A percentile compares a stretch with the other conserved stretches of the same genome.
Evolutionary conservation across 2,113 vertebrate genomes (phyloP).

Genomic region (Anoura caudifer): DNA sequence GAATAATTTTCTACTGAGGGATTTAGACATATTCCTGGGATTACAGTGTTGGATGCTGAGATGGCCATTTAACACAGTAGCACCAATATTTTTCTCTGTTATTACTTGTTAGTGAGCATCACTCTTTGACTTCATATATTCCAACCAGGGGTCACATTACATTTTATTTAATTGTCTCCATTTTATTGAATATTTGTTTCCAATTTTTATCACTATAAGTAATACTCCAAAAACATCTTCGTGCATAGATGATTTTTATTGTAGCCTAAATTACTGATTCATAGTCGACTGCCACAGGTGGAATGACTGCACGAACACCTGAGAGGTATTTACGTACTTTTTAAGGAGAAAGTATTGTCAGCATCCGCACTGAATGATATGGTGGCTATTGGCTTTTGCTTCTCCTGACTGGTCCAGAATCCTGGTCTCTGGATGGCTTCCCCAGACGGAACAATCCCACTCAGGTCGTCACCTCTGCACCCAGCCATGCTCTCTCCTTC

Average conservation of each 20-base stretch:
- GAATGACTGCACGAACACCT: neutral
- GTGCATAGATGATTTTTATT: neutral
- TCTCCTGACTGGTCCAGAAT: neutral
- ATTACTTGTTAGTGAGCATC: neutral
- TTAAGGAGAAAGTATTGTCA: neutral
- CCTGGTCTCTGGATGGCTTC: neutral
- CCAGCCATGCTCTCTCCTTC: neutral
- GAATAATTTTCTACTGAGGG: neutral
- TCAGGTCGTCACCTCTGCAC: neutral
- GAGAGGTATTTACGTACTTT: neutral
- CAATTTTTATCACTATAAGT: neutral
- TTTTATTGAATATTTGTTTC: slow-evolving; percentile 39
- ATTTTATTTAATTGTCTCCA: slow-evolving; percentile 16
- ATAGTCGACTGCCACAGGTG: neutral
- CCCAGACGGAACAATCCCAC: neutral
- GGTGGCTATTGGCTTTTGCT: neutral
- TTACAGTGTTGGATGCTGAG: accelerated
- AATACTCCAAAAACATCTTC: slow-evolving; percentile 21
- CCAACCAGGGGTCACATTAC: neutral
- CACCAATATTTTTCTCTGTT: neutral
- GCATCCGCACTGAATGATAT: neutral
- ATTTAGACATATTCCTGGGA: neutral
- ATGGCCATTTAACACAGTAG: neutral
- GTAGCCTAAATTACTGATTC: neutral
- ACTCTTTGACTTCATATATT: neutral